A percentile compares a stretch with the other conserved stretches of the same genome.
Conservation (phyloP, 2,113 vertebrate genomes). For the Elanus axillaris region DNA sequence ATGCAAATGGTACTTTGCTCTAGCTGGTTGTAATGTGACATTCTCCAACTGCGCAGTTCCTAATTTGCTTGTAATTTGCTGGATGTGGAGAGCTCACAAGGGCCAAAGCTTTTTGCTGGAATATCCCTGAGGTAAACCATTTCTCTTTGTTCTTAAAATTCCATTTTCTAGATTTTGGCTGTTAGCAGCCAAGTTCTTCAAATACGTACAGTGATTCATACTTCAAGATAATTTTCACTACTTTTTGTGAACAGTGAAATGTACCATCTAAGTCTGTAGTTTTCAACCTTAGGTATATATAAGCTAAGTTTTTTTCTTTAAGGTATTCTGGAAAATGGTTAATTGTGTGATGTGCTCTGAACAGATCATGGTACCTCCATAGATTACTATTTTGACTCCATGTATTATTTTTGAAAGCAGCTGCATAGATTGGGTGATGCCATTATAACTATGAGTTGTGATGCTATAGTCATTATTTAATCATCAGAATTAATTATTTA, state of each 20-base stretch:
- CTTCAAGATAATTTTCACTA: neutral
- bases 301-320: neutral
- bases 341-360: neutral
- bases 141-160: conserved; percentile 13
- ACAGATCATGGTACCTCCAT: neutral
- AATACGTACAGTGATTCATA: neutral
- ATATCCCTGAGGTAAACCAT: neutral
- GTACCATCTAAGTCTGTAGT: neutral
- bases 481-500: neutral
- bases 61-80: neutral
- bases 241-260: neutral
- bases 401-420: neutral
- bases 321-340: neutral
- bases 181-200: neutral
- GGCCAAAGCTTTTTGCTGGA: neutral
- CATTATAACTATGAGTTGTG: neutral
- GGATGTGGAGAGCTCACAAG: neutral
- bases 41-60: neutral
- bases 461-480: neutral
- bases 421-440: neutral
- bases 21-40: neutral
- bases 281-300: neutral
- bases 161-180: conserved; percentile 29
- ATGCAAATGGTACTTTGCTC: neutral
- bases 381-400: neutral